Evolutionary conservation across 1,140 invertebrate species (phyloP), one percentile per base, ranked within the genome.

Genomic region (Phocides pigmalion): DNA sequence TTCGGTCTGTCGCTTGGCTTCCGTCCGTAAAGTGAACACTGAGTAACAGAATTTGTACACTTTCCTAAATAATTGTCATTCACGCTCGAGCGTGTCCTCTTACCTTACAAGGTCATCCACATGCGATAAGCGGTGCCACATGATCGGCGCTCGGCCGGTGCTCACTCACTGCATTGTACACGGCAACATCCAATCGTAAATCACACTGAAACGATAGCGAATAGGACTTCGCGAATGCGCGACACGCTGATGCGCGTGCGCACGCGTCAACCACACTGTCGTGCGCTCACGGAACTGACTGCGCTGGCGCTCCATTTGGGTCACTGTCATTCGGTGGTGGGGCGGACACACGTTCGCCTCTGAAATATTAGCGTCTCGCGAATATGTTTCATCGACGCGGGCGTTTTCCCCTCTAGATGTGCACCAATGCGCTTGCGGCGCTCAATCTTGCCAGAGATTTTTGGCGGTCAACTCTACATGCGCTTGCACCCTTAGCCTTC

Each of bases 291-390:
- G 86, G 86, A 89, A 89, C 87, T 87, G 83, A 90, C 65, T 90
- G 84, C 87, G 85, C 79, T 77, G 81, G 82, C 86, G 82, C 79
- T 79, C 86, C 87, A 90, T 90, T 89, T 89, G 83, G 87, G 87
- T 89, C 87, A 90, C 87, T 90, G 87, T 90, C 87, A 90, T 85
- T 74, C 73, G 70, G 80, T 87, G 87, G 87, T 84, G 84, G 87
- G 86, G 86, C 82, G 84, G 88, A 81, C 75, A 76, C 78, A 82
- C 81, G 82, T 82, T 89, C 79, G 84, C 79, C 70, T 87, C 86
- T 89, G 86, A 88, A 90, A 88, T 88, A 87, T 88, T 87, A 68
- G 80, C 86, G 84, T 83, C 82, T 89, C 74, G 88, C 85, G 78
- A 89, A 89, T 84, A 84, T 85, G 81, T 84, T 87, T 83, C 77